These are phyloP conservation scores for Tethya wilhelma DNA, from an alignment of 37 sponge, comb jelly and placozoan genomes.

Conservation along the genomic window DNA sequence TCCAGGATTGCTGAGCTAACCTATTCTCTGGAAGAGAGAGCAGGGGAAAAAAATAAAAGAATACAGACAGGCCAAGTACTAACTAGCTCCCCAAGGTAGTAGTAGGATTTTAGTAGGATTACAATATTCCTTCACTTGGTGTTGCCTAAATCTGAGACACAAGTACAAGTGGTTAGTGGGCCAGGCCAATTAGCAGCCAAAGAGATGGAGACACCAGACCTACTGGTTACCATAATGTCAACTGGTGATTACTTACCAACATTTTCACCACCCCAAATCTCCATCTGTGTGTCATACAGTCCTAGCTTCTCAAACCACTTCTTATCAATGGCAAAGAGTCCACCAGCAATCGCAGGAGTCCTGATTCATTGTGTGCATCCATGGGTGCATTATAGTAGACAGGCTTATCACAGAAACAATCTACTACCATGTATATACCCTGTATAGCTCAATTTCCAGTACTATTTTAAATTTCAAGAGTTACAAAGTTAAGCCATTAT, in stretches of 20 bases:
- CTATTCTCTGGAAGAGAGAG: not conserved
- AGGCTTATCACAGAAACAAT: not conserved
- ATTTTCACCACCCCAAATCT: constrained; percentile 82
- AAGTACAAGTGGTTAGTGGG: not conserved
- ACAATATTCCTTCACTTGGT: too few species aligned
- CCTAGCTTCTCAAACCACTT: constrained; percentile 76
- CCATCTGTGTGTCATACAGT: constrained; percentile 72
- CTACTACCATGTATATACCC: not conserved
- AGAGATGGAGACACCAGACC: not conserved
- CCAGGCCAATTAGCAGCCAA: not conserved
- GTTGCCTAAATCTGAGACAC: not conserved
- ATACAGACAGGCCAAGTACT: too few species aligned
- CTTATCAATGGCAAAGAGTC: constrained; percentile 76
- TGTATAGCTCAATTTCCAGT: too few species aligned
- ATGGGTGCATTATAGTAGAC: not conserved
- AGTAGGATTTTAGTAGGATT: too few species aligned
- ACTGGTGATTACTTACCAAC: constrained; percentile 32
- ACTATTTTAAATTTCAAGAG: too few species aligned
- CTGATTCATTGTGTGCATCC: constrained; percentile 12
- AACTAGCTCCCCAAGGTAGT: too few species aligned
- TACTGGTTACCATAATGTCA: not conserved
- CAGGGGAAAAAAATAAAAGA: not conserved
- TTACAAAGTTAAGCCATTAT: not conserved
- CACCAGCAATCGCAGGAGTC: constrained; percentile 87
- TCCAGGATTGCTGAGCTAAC: not conserved